Percentiles rank a stretch among this genome's conserved stretches.
These are phyloP conservation scores for Cryptomyrus ogoouensis DNA, from an alignment of 2,113 vertebrate genomes.

Conservation along the genomic window DNA sequence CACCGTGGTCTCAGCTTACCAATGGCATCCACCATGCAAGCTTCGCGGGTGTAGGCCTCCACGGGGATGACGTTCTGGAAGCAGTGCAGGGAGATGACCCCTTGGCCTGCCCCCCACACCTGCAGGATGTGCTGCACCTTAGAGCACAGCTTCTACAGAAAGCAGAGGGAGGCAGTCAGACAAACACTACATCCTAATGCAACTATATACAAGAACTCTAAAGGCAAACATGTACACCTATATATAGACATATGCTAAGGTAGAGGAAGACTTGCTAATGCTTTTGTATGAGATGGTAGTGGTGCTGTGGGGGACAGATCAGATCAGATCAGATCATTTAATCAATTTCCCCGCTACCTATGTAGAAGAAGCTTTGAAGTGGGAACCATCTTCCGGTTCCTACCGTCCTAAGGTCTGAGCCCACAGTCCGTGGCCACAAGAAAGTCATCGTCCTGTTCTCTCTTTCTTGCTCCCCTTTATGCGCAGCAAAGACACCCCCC, in stretches of 20 bases:
- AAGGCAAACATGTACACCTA: background rate
- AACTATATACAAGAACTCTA: background rate
- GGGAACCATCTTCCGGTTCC: background rate
- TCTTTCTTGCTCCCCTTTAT: background rate
- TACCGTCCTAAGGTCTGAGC: background rate
- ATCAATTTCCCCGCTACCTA: background rate
- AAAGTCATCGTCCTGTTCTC: background rate
- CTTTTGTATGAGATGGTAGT: background rate
- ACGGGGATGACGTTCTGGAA: conserved; percentile 80
- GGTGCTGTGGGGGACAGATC: background rate
- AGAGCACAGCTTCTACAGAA: conserved; percentile 61
- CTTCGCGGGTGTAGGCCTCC: conserved; percentile 82
- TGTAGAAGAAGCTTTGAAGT: background rate
- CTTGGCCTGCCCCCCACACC: conserved; percentile 72
- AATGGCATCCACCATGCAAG: conserved; percentile 81
- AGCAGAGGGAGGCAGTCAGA: background rate
- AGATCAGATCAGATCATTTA: background rate
- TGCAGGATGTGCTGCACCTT: conserved; percentile 81
- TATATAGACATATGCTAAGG: background rate
- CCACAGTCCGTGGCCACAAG: background rate
- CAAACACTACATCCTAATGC: background rate
- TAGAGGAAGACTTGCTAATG: background rate
- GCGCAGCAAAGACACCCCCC: background rate
- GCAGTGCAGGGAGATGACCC: conserved; percentile 80
- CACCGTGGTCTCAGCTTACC: conserved; percentile 57